A percentile compares a stretch with the other conserved stretches of the same genome.
These are phyloP conservation scores for Pinctada fucata DNA, from an alignment of 2,888 invertebrate genomes.

Conservation along the genomic window DNA sequence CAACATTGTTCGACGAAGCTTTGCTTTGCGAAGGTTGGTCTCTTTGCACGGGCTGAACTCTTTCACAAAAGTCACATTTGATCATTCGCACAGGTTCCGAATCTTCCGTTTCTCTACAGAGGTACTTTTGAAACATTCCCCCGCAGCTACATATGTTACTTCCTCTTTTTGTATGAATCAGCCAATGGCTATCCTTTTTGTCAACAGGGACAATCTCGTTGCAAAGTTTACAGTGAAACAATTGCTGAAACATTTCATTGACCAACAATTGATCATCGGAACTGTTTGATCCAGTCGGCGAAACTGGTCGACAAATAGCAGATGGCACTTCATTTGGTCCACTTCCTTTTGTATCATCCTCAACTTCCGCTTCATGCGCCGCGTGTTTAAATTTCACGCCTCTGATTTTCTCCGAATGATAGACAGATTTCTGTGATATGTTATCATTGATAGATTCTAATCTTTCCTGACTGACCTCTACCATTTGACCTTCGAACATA, in stretches of 20 bases:
- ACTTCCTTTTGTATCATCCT: neutral
- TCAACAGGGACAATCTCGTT: conserved; percentile 62
- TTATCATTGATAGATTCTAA: conserved; percentile 26
- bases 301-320: neutral
- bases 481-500: conserved; percentile 39
- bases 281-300: neutral
- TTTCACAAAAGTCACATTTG: conserved; percentile 45
- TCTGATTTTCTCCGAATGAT: neutral
- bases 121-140: conserved; percentile 33
- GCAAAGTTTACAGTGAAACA: conserved; percentile 66
- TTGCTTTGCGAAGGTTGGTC: neutral
- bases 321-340: neutral
- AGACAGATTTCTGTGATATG: neutral
- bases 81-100: conserved; percentile 23
- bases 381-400: neutral
- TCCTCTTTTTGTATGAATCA: conserved; percentile 47
- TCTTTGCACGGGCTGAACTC: neutral
- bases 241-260: conserved; percentile 57
- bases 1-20: neutral
- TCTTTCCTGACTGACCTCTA: conserved; percentile 44
- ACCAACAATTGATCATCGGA: neutral
- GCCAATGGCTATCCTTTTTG: conserved; percentile 56
- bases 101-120: conserved; percentile 27
- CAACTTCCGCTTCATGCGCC: neutral
- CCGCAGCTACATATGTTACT: conserved; percentile 52